phyloP scores from a whole-genome alignment of 2,888 invertebrate genomes.

The Campoletis raptor region DNA sequence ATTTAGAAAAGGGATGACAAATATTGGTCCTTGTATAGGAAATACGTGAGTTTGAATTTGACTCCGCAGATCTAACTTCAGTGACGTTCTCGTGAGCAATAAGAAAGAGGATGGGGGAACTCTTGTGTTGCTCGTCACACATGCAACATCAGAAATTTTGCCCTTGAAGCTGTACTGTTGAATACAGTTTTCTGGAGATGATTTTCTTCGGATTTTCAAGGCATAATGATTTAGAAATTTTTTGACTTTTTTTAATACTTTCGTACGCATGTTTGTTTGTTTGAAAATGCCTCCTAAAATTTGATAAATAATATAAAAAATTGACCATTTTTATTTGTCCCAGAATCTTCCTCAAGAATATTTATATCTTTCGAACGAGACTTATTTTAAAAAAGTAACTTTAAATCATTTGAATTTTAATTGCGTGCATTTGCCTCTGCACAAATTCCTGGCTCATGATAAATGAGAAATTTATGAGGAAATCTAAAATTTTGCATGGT shows the following conservation, averaged over 20 bases:
- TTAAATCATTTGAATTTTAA: not conserved
- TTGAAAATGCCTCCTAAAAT: no score
- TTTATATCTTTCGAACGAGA: not conserved
- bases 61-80: not conserved
- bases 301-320: no score
- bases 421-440: not conserved
- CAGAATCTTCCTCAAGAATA: not conserved
- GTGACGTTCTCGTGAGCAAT: not conserved
- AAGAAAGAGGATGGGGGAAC: not conserved
- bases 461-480: constrained; percentile 37
- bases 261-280: no score
- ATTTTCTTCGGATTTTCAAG: no score
- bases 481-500: constrained; percentile 5
- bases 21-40: constrained; percentile 74
- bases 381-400: not conserved
- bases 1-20: constrained; percentile 72
- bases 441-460: not conserved
- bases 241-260: no score
- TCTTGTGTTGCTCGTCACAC: no score
- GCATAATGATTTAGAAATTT: no score
- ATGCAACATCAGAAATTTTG: no score
- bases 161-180: no score
- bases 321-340: no score
- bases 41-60: constrained; percentile 34
- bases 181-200: no score